These are phyloP conservation scores for Tyrannus savana DNA, from an alignment of 2,113 vertebrate species.

Conservation along the genomic window DNA sequence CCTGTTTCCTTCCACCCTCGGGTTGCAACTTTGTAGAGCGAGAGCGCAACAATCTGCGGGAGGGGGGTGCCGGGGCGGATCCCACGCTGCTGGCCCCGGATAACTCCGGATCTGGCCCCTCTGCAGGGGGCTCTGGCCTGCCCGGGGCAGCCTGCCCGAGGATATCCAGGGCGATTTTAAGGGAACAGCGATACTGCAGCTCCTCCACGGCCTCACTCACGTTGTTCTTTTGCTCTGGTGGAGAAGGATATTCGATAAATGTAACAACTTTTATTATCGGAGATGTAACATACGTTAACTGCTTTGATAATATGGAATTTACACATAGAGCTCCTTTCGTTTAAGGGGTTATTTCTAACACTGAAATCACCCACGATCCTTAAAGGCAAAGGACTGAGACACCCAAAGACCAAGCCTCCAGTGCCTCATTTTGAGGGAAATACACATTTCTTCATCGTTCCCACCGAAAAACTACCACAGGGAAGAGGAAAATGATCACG, in stretches of 20 bases:
- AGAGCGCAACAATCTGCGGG: fast-evolving
- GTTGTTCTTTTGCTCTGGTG: background rate
- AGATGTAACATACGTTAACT: background rate
- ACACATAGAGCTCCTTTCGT: fast-evolving
- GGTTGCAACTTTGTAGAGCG: fast-evolving
- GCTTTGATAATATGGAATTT: background rate
- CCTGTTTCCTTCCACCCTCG: background rate
- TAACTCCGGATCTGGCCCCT: fast-evolving
- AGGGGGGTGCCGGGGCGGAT: fast-evolving
- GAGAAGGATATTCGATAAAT: background rate
- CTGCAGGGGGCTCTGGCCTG: background rate
- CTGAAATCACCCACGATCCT: fast-evolving
- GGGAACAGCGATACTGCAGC: constrained; percentile 68
- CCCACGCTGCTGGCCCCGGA: background rate
- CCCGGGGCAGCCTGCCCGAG: background rate
- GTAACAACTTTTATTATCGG: fast-evolving
- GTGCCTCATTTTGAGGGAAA: background rate
- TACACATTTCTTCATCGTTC: background rate
- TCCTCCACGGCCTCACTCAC: constrained; percentile 25
- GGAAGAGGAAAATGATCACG: fast-evolving
- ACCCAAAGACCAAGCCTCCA: background rate
- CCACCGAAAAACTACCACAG: background rate
- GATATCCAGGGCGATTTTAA: constrained; percentile 71
- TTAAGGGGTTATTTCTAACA: background rate
- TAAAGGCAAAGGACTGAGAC: background rate